Percentiles rank a stretch among this genome's conserved stretches.
phyloP scores from a whole-genome alignment of 2,113 vertebrate species.

The Clupea harengus region DNA sequence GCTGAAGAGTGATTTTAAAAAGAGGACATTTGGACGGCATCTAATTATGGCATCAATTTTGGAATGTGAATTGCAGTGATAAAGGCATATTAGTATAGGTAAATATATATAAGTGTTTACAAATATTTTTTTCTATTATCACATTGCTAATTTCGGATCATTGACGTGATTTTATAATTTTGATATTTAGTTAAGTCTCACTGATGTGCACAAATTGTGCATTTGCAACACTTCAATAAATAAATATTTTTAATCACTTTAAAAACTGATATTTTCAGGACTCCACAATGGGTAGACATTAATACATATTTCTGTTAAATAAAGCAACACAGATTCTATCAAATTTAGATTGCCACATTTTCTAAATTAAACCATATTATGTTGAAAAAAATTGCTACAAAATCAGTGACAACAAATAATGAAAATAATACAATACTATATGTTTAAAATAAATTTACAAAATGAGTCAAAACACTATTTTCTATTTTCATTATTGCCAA shows the following conservation, averaged over 20 bases:
- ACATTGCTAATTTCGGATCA: not conserved
- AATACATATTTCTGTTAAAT: not conserved
- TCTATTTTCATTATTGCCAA: not conserved
- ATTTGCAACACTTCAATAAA: conserved; percentile 4
- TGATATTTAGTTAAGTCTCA: not conserved
- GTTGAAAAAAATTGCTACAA: not conserved
- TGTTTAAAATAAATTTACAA: not conserved
- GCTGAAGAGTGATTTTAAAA: not conserved
- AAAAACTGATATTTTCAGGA: not conserved
- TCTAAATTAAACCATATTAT: not conserved
- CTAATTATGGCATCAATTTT: not conserved
- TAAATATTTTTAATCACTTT: not conserved
- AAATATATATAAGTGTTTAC: not conserved
- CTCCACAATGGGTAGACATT: not conserved
- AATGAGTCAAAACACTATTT: not conserved
- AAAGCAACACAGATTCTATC: not conserved
- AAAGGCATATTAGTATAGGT: not conserved
- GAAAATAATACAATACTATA: not conserved
- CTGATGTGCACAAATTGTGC: too few species aligned
- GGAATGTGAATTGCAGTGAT: not conserved
- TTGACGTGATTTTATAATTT: not conserved
- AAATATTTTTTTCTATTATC: not conserved
- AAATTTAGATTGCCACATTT: not conserved
- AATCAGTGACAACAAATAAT: not conserved
- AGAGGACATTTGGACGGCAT: not conserved